Percentiles rank a stretch among this genome's conserved stretches.
phyloP scores from a whole-genome alignment of 35 echinoderm and acorn worm species.

The Eucidaris tribuloides region DNA sequence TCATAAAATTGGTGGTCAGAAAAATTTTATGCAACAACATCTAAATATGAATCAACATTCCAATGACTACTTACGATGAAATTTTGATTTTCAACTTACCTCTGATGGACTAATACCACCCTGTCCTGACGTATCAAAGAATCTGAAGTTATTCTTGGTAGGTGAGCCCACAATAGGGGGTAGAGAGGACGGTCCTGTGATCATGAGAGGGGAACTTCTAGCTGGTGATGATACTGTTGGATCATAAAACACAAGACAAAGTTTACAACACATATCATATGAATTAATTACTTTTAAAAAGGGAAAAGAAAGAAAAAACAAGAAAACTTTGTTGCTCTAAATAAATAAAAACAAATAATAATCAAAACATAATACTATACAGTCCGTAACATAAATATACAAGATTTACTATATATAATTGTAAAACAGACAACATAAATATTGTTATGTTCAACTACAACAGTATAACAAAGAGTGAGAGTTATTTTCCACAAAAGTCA shows the following conservation, averaged over 20 bases:
- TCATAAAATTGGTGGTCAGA: too few species aligned
- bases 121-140: neutral
- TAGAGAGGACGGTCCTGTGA: conserved; percentile 51
- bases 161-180: conserved; percentile 83
- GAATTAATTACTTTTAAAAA: neutral
- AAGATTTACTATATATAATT: too few species aligned
- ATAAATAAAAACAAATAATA: neutral
- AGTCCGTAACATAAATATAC: too few species aligned
- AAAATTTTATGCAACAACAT: too few species aligned
- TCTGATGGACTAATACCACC: conserved; percentile 53
- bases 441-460: too few species aligned
- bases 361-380: too few species aligned
- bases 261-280: neutral
- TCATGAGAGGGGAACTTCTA: conserved; percentile 49
- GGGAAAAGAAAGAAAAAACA: neutral
- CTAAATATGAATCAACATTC: neutral
- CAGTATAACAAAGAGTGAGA: too few species aligned
- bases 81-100: conserved; percentile 38
- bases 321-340: neutral
- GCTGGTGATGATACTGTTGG: conserved; percentile 70
- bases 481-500: too few species aligned
- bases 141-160: conserved; percentile 39
- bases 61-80: neutral
- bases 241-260: neutral
- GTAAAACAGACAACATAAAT: too few species aligned